phyloP scores from a whole-genome alignment of 2,888 invertebrate genomes.

The Salpingus planirostris region DNA sequence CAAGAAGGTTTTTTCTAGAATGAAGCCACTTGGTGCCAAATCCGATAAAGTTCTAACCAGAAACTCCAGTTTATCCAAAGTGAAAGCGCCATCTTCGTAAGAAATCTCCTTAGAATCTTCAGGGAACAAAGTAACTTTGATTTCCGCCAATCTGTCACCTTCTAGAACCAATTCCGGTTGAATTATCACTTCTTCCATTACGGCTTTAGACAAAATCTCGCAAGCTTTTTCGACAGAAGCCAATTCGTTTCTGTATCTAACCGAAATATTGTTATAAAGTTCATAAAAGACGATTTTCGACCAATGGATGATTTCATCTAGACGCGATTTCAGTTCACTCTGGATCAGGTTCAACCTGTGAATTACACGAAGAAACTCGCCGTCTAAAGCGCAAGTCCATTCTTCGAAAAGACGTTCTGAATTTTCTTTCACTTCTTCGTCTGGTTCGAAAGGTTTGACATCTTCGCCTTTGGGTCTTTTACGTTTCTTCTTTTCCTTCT shows the following conservation, averaged over 20 bases:
- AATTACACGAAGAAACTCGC: conserved; percentile 47
- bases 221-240: conserved; percentile 36
- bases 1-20: conserved; percentile 37
- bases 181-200: conserved; percentile 40
- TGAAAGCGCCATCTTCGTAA: conserved; percentile 24
- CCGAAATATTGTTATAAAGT: conserved; percentile 43
- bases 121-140: conserved; percentile 19
- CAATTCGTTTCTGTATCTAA: conserved; percentile 37
- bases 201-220: conserved; percentile 32
- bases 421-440: conserved; percentile 25
- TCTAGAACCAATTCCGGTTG: conserved; percentile 40
- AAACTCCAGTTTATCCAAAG: conserved; percentile 28
- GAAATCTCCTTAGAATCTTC: conserved; percentile 7
- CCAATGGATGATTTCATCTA: conserved; percentile 43
- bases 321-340: conserved; percentile 41
- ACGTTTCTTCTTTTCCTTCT: conserved; percentile 38
- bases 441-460: conserved; percentile 14
- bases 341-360: conserved; percentile 45
- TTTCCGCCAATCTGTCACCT: conserved; percentile 32
- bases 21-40: conserved; percentile 37
- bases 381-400: conserved; percentile 49
- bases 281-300: conserved; percentile 46
- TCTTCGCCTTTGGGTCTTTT: conserved; percentile 32
- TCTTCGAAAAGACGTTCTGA: conserved; percentile 45
- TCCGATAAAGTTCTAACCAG: conserved; percentile 33